A percentile compares a stretch with the other conserved stretches of the same genome.
Conservation (phyloP, 2,888 invertebrate species). For the Dascillus cervinus region DNA sequence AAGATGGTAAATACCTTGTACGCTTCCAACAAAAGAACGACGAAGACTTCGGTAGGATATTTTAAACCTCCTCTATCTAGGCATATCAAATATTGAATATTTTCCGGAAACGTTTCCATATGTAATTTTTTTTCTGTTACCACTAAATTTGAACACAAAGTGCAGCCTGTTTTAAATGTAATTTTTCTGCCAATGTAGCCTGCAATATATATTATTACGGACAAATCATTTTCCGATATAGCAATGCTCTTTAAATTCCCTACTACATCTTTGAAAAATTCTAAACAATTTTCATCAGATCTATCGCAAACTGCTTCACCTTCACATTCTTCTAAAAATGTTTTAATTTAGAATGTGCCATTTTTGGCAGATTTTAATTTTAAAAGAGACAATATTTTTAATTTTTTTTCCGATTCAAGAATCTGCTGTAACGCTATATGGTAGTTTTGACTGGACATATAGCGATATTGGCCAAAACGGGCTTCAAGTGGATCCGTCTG, state of each 20-base stretch:
- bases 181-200: conserved; percentile 1
- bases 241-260: not conserved
- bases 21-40: conserved; percentile 1
- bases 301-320: not conserved
- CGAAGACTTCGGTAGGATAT: conserved; percentile 3
- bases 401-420: conserved; percentile 1
- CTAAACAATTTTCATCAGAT: not conserved
- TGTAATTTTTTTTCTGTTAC: too few species aligned
- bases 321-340: conserved; percentile 1
- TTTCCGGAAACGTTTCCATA: too few species aligned
- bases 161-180: too few species aligned
- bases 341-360: not conserved
- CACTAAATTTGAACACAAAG: too few species aligned
- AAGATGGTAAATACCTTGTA: conserved; percentile 2
- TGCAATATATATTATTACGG: conserved; percentile 1
- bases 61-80: conserved; percentile 3
- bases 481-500: conserved; percentile 6
- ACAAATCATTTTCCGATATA: not conserved
- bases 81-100: conserved; percentile 3
- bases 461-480: conserved; percentile 5
- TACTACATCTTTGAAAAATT: conserved; percentile 1
- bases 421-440: not conserved
- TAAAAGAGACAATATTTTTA: conserved; percentile 2
- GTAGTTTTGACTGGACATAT: conserved; percentile 3
- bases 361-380: conserved; percentile 1